A percentile compares a stretch with the other conserved stretches of the same genome.
phyloP scores from a whole-genome alignment of 1,140 invertebrate species.

The Paraescarpia echinospica region DNA sequence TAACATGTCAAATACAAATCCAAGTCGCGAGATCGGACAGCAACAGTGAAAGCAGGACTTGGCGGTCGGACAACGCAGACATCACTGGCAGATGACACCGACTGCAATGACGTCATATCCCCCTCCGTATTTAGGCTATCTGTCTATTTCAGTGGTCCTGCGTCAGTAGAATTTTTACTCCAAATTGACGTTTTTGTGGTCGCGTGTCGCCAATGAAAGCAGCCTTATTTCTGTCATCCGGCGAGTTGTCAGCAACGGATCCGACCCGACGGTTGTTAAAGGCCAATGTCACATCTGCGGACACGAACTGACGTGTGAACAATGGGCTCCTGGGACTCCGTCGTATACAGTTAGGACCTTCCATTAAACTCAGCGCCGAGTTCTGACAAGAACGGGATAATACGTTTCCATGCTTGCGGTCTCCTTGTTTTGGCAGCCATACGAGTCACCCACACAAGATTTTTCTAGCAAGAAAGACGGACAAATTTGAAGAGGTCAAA shows the following conservation, averaged over 20 bases:
- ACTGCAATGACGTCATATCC: background rate
- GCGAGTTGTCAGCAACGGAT: background rate
- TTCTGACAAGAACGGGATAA: background rate
- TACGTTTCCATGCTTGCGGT: background rate
- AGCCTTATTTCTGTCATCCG: background rate
- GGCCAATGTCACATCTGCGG: background rate
- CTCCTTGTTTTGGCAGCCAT: too few relatives aligned
- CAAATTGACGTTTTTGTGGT: constrained; percentile 5
- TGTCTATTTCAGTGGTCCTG: background rate
- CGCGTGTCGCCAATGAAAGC: background rate
- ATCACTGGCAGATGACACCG: background rate
- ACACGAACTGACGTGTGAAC: background rate
- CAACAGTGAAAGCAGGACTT: background rate
- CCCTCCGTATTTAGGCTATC: background rate
- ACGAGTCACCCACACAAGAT: too few relatives aligned
- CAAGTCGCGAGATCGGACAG: background rate
- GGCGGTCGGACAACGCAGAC: too few relatives aligned
- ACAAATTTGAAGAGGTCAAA: too few relatives aligned
- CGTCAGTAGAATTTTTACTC: background rate
- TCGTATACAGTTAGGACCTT: background rate
- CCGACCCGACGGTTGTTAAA: background rate
- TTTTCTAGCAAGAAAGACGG: too few relatives aligned
- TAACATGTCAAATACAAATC: background rate
- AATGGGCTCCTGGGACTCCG: background rate
- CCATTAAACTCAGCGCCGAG: background rate